Base-by-base conservation (phyloP, 2,113 vertebrate species). In the Coturnix japonica region DNA sequence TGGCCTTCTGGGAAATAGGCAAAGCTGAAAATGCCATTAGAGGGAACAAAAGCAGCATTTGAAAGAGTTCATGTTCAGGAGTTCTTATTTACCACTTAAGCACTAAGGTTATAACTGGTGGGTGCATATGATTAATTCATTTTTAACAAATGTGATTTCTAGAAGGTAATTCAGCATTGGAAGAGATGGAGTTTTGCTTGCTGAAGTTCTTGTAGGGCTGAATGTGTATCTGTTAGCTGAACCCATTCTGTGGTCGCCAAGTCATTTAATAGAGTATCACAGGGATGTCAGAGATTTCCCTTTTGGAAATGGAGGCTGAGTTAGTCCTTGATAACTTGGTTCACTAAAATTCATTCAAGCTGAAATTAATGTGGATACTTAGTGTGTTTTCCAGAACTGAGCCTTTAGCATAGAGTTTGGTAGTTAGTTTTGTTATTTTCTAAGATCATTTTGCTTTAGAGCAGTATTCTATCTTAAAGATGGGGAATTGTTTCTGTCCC, bases 191-290 rank as follows among this genome's bases (percentile, higher is more conserved):
- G 7, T 69, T 53, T 4, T 19, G 16, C 11, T 41, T 75, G 33
- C 30, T 30, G 1, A 16, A n/a, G 23, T 65, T 53, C 23, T 18
- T 6, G 15, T 3, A 19, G 26, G 80, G 64, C 21, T 54, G 9
- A 19, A 19, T 13, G n/a, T 39, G 20, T 73, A 43, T 31, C 26
- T 23, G 41, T 15, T 2, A 22, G 54, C 39, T 64, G 67, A 67
- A 65, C 44, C 56, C 51, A 13, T 13, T 39, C n/a, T 10, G 0
- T 9, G 37, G 31, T 33, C 47, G 23, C 0, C 0, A 46, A 39
- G 75, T 26, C 7, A 35, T 8, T 61, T 30, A 65, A 25, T 3
- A 47, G 43, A 35, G 25, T 28, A 43, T 39, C 71, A 30, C 33
- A 35, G 56, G 10, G 59, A 49, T 53, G 65, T 15, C n/a, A 19